Base-by-base conservation (phyloP, 2,888 invertebrate genomes). In the Brenthis ino region DNA sequence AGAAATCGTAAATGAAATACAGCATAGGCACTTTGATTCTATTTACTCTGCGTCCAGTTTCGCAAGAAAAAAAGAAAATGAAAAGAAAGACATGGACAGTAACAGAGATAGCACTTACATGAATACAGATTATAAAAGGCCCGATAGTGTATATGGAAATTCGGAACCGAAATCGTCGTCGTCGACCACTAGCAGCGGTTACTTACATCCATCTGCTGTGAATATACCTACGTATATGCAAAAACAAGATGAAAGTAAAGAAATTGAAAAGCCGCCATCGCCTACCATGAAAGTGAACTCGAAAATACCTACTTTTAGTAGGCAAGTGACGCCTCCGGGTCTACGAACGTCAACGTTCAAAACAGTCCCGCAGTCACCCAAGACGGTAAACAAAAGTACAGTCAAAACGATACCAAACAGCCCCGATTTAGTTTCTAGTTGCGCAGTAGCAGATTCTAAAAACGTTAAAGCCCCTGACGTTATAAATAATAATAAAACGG, bases 1-100 rank as follows among this genome's bases (percentile, higher is more conserved):
- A 8, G 98, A 98, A 87, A 98, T 98, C 69, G 97, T 98, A 0
- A 95, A 95, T 56, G 98, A 98, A 86, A 97, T 98, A 79, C 97
- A 97, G 78, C 96, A 96, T 77, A 93, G 97, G 48, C 97, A 97
- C 82, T 95, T 96, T 51, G 97, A 97, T 77, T 97, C 97, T 0
- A 97, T 98, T 76, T 98, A 98, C 82, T 97, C 97, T 0, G 96
- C 96, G 0, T 95, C 96, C 1, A 96, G 96, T 0, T 85, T 96
- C 2, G 93, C 94, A 0, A 91, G 95, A 67, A 95, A 95, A 77
- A 94, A 95, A 78, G 94, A 94, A 73, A 91, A 92, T 74, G 84
- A 85, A 55, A 81, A 82, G 57, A 82, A 80, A 54, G 80, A 77
- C 2, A 78, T 79, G 13, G 86, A 81, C 57, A 83, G 76, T 70